These are phyloP conservation scores for Galaxias olidus DNA, from an alignment of 2,797 vertebrate species.

Conservation along the genomic window DNA sequence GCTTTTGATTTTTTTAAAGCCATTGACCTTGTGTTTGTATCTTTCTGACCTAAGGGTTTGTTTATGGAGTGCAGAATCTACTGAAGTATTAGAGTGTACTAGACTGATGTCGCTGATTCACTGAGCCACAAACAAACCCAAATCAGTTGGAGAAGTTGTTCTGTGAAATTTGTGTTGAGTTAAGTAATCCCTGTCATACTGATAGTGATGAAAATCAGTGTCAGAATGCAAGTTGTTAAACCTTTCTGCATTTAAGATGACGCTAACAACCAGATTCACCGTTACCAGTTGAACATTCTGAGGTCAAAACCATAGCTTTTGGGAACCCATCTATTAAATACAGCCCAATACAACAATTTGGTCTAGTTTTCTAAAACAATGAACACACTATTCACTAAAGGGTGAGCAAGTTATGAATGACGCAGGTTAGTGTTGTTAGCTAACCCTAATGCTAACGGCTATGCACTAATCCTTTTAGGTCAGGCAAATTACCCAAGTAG, in stretches of 20 bases:
- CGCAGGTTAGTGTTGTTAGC: slow-evolving; percentile 3
- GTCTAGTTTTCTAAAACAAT: background rate
- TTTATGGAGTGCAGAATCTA: background rate
- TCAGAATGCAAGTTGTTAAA: no score
- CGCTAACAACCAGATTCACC: no score
- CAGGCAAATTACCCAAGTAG: slow-evolving; percentile 5
- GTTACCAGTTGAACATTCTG: no score
- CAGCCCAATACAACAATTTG: background rate
- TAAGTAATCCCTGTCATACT: background rate
- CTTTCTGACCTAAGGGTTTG: slow-evolving; percentile 2
- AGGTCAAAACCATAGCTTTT: no score
- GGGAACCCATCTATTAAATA: background rate
- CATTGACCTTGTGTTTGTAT: background rate
- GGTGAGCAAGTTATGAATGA: slow-evolving; percentile 5
- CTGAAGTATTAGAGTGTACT: background rate
- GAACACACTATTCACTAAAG: slow-evolving; percentile 12
- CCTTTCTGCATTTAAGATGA: no score
- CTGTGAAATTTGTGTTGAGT: background rate
- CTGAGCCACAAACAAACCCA: background rate
- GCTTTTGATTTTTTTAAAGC: background rate
- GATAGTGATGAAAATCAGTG: background rate
- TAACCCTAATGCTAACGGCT: slow-evolving; percentile 13
- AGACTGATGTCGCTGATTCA: background rate
- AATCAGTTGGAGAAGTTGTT: background rate
- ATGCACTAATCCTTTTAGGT: slow-evolving; percentile 11